phyloP scores from a whole-genome alignment of 2,113 vertebrate genomes.

The Ascaphus truei region DNA sequence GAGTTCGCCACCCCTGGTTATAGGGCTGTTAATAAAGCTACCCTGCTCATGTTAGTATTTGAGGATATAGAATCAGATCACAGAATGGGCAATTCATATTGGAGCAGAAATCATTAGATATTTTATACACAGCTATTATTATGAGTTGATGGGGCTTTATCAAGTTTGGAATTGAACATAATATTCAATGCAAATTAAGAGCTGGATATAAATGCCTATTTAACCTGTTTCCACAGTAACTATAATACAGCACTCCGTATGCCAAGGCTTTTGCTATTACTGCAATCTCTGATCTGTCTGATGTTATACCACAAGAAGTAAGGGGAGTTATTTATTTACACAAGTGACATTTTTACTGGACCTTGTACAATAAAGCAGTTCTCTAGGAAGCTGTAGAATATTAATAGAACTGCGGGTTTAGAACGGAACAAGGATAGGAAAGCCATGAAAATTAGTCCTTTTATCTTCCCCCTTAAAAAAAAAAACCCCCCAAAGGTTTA shows the following conservation, averaged over 20 bases:
- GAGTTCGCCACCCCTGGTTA: too few species aligned
- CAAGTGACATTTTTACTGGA: constrained; percentile 3
- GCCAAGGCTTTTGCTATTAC: neutral
- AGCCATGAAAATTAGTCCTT: constrained; percentile 45
- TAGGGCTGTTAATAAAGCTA: too few species aligned
- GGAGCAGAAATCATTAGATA: neutral
- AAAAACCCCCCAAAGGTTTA: constrained; percentile 40
- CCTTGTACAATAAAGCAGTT: neutral
- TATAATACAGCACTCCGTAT: neutral
- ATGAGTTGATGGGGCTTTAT: neutral
- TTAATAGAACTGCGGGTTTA: neutral
- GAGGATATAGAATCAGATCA: too few species aligned
- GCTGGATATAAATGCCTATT: neutral
- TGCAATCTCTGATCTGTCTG: constrained; percentile 13
- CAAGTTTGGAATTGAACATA: neutral
- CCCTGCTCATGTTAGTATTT: too few species aligned
- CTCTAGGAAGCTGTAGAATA: neutral
- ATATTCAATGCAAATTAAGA: neutral
- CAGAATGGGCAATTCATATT: too few species aligned
- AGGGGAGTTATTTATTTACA: neutral
- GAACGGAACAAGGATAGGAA: neutral
- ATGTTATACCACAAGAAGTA: neutral
- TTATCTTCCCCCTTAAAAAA: constrained; percentile 51
- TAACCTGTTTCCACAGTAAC: neutral
- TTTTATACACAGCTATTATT: neutral